Evolutionary conservation across 2,797 vertebrate species (phyloP).

Genomic region (Nyctalus aviator): DNA sequence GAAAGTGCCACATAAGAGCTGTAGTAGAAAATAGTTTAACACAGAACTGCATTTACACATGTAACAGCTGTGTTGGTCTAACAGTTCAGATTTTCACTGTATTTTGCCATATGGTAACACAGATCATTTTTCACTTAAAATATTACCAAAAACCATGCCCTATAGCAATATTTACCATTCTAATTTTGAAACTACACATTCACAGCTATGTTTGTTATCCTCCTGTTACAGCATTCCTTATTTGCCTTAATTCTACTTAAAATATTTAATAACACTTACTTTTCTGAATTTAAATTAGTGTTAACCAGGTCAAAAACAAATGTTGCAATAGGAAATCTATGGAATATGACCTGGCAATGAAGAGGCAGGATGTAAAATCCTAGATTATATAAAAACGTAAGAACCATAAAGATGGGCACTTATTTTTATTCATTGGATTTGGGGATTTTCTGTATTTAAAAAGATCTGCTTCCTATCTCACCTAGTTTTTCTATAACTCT

Average conservation of each 20-base stretch:
- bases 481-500: not conserved
- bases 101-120: constrained; percentile 83
- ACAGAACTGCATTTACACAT: constrained; percentile 62
- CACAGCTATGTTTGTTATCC: not conserved
- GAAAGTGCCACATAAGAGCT: constrained; percentile 75
- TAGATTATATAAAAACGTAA: not conserved
- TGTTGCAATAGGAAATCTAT: not conserved
- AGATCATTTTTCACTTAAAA: constrained; percentile 84
- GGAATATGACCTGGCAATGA: not conserved
- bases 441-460: not conserved
- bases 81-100: constrained; percentile 78
- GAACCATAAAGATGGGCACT: not conserved
- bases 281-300: not conserved
- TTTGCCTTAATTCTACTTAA: constrained; percentile 44
- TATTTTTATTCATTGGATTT: not conserved
- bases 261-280: not conserved
- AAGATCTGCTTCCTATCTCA: not conserved
- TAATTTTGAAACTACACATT: constrained; percentile 43
- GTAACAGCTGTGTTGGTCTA: constrained; percentile 84
- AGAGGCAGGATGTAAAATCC: not conserved
- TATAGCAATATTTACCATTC: not conserved
- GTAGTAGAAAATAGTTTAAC: constrained; percentile 75
- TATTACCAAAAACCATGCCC: constrained; percentile 62
- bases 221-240: rapidly evolving
- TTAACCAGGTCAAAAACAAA: not conserved